phyloP scores from a whole-genome alignment of 2,888 invertebrate species.

The Hypercompe scribonia region DNA sequence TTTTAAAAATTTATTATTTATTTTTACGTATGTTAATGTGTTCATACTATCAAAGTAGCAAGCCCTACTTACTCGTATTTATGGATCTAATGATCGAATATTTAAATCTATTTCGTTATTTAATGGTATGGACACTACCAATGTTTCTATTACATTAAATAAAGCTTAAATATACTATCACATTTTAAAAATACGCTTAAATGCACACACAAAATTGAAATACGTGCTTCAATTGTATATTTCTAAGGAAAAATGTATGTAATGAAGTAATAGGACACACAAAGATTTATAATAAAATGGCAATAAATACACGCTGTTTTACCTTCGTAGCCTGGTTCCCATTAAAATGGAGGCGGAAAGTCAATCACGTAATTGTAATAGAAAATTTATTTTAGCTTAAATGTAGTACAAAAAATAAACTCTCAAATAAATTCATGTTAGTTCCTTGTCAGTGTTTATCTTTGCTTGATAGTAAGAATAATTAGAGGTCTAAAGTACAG shows the following conservation, averaged over 20 bases:
- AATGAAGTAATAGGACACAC: conserved; percentile 66
- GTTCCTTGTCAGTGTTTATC: not conserved
- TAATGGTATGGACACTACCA: conserved; percentile 35
- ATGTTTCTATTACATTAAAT: conserved; percentile 36
- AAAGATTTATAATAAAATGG: conserved; percentile 67
- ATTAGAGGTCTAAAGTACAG: not conserved
- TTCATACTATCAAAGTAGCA: conserved; percentile 34
- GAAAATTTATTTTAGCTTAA: conserved; percentile 44
- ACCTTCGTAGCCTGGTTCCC: conserved; percentile 86
- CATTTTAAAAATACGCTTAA: conserved; percentile 37
- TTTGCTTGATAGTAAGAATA: conserved; percentile 5
- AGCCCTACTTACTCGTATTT: conserved; percentile 15
- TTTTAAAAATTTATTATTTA: conserved; percentile 21
- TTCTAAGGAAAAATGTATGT: conserved; percentile 55
- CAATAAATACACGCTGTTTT: conserved; percentile 71
- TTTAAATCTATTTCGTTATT: conserved; percentile 25
- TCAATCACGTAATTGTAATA: conserved; percentile 66
- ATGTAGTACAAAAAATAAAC: conserved; percentile 21
- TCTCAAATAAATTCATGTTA: not conserved
- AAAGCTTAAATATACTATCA: conserved; percentile 46
- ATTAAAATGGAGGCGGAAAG: conserved; percentile 81
- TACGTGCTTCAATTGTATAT: conserved; percentile 68
- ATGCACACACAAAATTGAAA: conserved; percentile 53
- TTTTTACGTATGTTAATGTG: conserved; percentile 29
- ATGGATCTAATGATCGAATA: conserved; percentile 37